phyloP scores from a whole-genome alignment of 2,797 vertebrate species.

The Poeciliopsis presidionis region DNA sequence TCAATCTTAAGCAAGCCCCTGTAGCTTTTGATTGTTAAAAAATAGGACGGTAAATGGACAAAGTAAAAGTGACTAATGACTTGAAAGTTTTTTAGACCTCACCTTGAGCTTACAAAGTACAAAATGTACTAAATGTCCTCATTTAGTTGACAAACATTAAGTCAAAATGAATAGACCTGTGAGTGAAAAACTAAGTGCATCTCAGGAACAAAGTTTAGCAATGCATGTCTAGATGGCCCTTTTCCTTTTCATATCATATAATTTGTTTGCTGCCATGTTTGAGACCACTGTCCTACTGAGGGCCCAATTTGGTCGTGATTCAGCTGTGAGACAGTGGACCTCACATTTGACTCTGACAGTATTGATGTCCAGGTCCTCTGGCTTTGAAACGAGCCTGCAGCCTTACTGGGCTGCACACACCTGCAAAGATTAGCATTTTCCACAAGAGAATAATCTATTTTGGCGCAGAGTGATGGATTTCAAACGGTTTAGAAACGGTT shows the following conservation, averaged over 20 bases:
- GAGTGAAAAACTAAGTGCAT: background rate
- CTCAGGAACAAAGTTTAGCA: background rate
- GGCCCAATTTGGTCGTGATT: background rate
- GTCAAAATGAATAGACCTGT: background rate
- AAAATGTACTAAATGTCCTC: background rate
- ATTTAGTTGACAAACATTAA: background rate
- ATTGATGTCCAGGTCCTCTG: background rate
- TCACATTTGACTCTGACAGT: background rate
- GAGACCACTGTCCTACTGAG: background rate
- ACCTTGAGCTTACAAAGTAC: background rate
- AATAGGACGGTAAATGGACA: background rate
- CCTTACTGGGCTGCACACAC: background rate
- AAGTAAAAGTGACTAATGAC: background rate
- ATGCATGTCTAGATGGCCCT: too few species aligned
- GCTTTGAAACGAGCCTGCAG: background rate
- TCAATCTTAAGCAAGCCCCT: background rate
- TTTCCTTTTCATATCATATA: background rate
- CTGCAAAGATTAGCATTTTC: background rate
- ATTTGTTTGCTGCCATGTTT: background rate
- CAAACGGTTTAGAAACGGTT: background rate
- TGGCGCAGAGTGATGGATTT: background rate
- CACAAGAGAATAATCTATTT: background rate
- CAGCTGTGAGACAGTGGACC: background rate
- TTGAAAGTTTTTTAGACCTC: background rate
- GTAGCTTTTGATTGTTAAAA: background rate